A percentile compares a stretch with the other conserved stretches of the same genome.
phyloP scores from a whole-genome alignment of 1,140 invertebrate species.

The Homarus americanus region DNA sequence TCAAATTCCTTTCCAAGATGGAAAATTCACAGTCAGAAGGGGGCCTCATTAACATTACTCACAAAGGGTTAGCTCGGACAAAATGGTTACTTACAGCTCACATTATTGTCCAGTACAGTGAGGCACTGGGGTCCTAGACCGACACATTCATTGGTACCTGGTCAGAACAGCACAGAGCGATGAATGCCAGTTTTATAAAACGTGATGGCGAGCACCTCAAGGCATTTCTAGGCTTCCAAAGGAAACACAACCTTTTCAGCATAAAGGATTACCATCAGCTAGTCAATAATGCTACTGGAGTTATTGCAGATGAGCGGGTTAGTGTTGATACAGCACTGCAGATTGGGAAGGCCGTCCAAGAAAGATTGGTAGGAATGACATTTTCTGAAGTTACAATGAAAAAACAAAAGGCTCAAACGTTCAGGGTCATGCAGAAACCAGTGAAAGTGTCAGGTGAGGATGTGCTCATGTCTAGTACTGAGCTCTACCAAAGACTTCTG shows the following conservation, averaged over 20 bases:
- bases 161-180: constrained; percentile 2
- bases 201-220: too few species aligned
- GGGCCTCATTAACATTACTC: too few species aligned
- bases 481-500: background rate
- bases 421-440: background rate
- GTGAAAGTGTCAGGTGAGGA: too few species aligned
- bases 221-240: too few species aligned
- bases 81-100: too few species aligned
- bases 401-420: constrained; percentile 13
- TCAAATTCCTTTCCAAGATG: too few species aligned
- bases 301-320: background rate
- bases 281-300: background rate
- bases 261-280: constrained; percentile 1
- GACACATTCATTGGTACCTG: too few species aligned
- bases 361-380: background rate
- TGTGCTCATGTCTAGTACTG: background rate
- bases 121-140: too few species aligned
- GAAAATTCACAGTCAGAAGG: too few species aligned
- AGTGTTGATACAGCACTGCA: background rate
- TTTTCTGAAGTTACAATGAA: background rate
- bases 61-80: too few species aligned
- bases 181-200: constrained; percentile 17
- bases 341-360: background rate
- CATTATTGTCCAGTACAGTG: too few species aligned
- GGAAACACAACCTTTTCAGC: too few species aligned